Evolutionary conservation across 2,888 invertebrate species (phyloP), one percentile per base, ranked within the genome.

Genomic region (Venusia cambrica): DNA sequence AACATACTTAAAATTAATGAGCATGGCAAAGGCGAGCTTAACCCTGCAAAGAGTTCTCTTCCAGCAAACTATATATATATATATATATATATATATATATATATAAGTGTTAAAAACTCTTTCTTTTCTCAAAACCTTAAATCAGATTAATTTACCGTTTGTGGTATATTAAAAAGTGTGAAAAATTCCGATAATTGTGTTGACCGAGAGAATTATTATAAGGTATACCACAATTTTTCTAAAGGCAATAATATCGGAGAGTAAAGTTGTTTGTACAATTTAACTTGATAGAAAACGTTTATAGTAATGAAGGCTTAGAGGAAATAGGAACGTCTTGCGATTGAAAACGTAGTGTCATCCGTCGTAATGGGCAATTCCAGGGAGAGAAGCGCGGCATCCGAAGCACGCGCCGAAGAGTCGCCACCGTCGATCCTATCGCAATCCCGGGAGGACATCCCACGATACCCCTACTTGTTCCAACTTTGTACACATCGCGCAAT

Each of bases 361-460:
- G 57, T 65, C 49, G 74, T 84, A 85, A 87, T 85, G 80, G 81
- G 71, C 76, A 76, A 83, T 74, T 72, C 73, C 63, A 68, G 62
- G 22, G 19, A 62, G 62, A 56, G 62, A 53, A 53, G 58, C 50
- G 51, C 62, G 73, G 83, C 68, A 83, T 81, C 69, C 68, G 66
- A 83, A 81, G 83, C 87, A 84, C 84, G 85, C 85, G 84, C 78
- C 80, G 68, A 54, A 50, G 56, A 55, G 73, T 63, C 74, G 80
- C 73, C 79, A 62, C 37, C 54, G 51, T 41, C 57, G 83, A 84
- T 80, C 73, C 66, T 83, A 84, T 83, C 83, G 76, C 77, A 63
- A 71, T 81, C 77, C 58, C 53, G 75, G 68, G 80, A 73, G 62
- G 56, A 51, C 50, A 56, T 56, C 57, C 55, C 52, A 44, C 47